phyloP scores from a whole-genome alignment of 23 tunicate species.

The Ciona savignyi region DNA sequence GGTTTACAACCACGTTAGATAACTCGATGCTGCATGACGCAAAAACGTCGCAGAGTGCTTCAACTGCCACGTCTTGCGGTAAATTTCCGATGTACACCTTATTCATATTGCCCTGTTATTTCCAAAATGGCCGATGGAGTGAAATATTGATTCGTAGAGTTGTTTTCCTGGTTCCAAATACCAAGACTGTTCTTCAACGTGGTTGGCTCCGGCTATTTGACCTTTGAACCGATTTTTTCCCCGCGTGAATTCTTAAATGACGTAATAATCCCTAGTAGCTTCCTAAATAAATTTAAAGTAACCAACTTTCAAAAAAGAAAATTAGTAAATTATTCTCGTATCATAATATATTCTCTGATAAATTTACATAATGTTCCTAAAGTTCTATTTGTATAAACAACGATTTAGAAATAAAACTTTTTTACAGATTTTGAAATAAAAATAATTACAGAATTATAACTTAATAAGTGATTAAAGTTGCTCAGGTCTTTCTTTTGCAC shows the following conservation, averaged over 20 bases:
- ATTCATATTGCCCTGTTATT: constrained; percentile 63
- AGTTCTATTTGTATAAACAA: too few relatives aligned
- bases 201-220: constrained; percentile 50
- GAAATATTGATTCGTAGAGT: constrained; percentile 3
- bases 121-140: constrained; percentile 3
- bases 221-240: constrained; percentile 40
- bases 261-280: constrained; percentile 30
- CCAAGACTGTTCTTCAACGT: constrained; percentile 42
- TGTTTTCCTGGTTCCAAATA: constrained; percentile 8
- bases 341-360: too few relatives aligned
- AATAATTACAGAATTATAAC: too few relatives aligned
- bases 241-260: constrained; percentile 9
- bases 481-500: too few relatives aligned
- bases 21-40: constrained; percentile 48
- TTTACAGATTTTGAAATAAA: too few relatives aligned
- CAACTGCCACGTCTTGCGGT: constrained; percentile 60
- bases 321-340: too few relatives aligned
- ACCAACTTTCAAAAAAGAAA: too few relatives aligned
- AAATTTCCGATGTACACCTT: constrained; percentile 76
- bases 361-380: too few relatives aligned
- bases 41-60: constrained; percentile 48
- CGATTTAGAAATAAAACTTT: too few relatives aligned
- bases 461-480: too few relatives aligned
- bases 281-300: too few relatives aligned
- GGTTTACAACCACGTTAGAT: constrained; percentile 65